A percentile compares a stretch with the other conserved stretches of the same genome.
phyloP scores from a whole-genome alignment of 1,140 invertebrate species.

The Drosophila athabasca region DNA sequence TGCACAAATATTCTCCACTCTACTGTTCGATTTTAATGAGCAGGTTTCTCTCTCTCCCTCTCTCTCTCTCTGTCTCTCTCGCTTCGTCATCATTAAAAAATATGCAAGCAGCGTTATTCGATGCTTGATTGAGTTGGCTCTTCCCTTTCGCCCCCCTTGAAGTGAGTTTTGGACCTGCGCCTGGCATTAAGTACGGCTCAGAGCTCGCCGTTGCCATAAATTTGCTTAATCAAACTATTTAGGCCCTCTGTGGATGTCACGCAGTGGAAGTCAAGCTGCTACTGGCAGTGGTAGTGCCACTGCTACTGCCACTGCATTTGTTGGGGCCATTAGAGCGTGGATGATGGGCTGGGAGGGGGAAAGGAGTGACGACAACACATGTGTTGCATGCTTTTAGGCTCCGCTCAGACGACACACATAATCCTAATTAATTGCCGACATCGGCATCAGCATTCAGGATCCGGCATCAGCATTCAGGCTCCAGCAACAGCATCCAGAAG shows the following conservation, averaged over 20 bases:
- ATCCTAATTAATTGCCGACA: slow-evolving; percentile 78
- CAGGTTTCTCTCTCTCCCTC: slow-evolving; percentile 2
- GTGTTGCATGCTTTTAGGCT: slow-evolving; percentile 70
- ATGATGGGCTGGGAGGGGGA: background rate
- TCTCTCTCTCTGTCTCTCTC: background rate
- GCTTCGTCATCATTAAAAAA: slow-evolving; percentile 59
- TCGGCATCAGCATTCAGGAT: slow-evolving; percentile 33
- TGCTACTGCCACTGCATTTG: slow-evolving; percentile 15
- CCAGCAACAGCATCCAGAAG: slow-evolving; percentile 16
- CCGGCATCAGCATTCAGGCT: slow-evolving; percentile 51
- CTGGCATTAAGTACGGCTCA: slow-evolving; percentile 62
- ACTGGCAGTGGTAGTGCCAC: slow-evolving; percentile 1
- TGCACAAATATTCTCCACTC: too few species aligned
- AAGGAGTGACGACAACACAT: slow-evolving; percentile 40
- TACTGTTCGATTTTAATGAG: slow-evolving; percentile 55
- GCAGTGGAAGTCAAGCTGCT: slow-evolving; percentile 65
- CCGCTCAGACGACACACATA: slow-evolving; percentile 70
- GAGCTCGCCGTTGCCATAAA: slow-evolving; percentile 59
- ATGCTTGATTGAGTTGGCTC: slow-evolving; percentile 64
- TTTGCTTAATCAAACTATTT: slow-evolving; percentile 79
- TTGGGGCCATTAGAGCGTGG: slow-evolving; percentile 10
- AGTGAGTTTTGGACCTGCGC: background rate
- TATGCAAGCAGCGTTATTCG: slow-evolving; percentile 42
- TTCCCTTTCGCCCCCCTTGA: background rate
- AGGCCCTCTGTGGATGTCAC: slow-evolving; percentile 60